A percentile compares a stretch with the other conserved stretches of the same genome.
Conservation (phyloP, 2,888 invertebrate genomes). For the Nomada fabriciana region DNA sequence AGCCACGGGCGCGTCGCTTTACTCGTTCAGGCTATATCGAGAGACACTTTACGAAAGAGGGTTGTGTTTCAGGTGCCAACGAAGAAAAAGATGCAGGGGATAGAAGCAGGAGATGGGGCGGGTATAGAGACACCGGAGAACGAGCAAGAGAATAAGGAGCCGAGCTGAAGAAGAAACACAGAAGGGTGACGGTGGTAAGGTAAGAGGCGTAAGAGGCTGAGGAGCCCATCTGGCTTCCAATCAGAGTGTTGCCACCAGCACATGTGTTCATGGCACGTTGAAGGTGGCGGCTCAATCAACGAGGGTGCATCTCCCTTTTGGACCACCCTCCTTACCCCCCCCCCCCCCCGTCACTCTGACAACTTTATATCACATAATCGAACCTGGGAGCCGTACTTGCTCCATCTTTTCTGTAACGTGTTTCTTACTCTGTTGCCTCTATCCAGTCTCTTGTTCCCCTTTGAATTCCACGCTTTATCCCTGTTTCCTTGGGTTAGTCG, state of each 20-base stretch:
- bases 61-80: constrained; percentile 66
- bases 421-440: constrained; percentile 13
- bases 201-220: constrained; percentile 64
- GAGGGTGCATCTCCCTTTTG: constrained; percentile 72
- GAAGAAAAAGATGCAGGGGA: constrained; percentile 48
- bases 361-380: constrained; percentile 79
- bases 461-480: constrained; percentile 24
- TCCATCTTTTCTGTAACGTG: constrained; percentile 32
- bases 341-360: constrained; percentile 61
- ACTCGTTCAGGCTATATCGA: constrained; percentile 22
- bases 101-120: constrained; percentile 17
- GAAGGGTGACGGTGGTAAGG: constrained; percentile 57
- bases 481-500: neutral
- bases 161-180: constrained; percentile 1
- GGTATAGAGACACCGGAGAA: too few relatives aligned
- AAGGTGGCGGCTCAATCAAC: constrained; percentile 78
- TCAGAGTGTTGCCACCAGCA: constrained; percentile 80
- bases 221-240: constrained; percentile 81
- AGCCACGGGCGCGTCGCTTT: constrained; percentile 16
- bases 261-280: constrained; percentile 79
- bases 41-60: constrained; percentile 50
- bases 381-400: constrained; percentile 60
- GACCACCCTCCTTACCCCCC: constrained; percentile 63
- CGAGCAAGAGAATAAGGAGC: neutral
- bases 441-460: neutral